Evolutionary conservation across 2,797 vertebrate species (phyloP).

Genomic region (Prunella strophiata): DNA sequence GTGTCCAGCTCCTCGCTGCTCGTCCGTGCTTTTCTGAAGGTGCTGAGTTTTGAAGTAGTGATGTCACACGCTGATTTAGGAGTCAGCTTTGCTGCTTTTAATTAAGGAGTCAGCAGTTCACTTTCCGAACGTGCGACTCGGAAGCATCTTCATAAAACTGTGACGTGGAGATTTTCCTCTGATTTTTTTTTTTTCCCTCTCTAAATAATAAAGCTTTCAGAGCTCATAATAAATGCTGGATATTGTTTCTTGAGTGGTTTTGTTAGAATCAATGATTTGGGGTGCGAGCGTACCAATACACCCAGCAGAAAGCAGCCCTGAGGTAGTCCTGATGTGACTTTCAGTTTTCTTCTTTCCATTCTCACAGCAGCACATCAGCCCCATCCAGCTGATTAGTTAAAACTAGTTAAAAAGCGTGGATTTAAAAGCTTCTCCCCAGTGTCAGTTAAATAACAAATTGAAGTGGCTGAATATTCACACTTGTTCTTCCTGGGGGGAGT

Average conservation of each 20-base stretch:
- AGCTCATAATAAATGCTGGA: conserved; percentile 6
- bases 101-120: conserved; percentile 32
- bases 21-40: background rate
- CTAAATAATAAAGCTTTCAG: conserved; percentile 50
- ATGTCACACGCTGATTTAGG: conserved; percentile 14
- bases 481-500: background rate
- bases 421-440: background rate
- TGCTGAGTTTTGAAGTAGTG: background rate
- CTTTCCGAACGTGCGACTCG: background rate
- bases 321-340: background rate
- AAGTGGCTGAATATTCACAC: background rate
- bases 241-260: conserved; percentile 24
- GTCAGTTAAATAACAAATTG: conserved; percentile 14
- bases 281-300: background rate
- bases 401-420: conserved; percentile 6
- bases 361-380: background rate
- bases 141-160: conserved; percentile 33
- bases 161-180: conserved; percentile 21
- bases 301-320: background rate
- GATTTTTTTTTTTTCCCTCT: no score
- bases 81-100: conserved; percentile 49
- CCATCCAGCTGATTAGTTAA: background rate
- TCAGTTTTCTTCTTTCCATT: background rate
- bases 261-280: background rate
- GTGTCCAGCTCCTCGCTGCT: background rate